Percentiles rank a stretch among this genome's conserved stretches.
phyloP scores from a whole-genome alignment of 2,797 vertebrate species.

The Notoglanidium macrostoma region DNA sequence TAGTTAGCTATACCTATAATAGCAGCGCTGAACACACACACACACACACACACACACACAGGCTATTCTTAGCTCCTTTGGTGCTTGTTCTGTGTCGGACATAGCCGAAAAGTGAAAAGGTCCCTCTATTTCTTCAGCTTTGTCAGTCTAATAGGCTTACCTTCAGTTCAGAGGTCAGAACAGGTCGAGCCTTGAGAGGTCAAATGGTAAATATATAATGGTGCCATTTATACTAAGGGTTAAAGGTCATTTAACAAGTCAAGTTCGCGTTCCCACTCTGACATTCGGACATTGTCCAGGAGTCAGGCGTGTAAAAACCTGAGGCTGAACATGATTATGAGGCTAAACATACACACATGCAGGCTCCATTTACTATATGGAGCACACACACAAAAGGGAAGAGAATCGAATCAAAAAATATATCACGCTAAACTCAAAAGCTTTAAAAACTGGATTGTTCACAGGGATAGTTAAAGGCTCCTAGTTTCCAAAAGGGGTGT shows the following conservation, averaged over 20 bases:
- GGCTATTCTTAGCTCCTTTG: slow-evolving; percentile 12
- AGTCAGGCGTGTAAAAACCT: slow-evolving; percentile 24
- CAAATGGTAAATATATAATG: slow-evolving; percentile 41
- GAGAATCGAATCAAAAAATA: neutral
- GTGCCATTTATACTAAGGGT: slow-evolving; percentile 44
- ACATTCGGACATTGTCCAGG: slow-evolving; percentile 42
- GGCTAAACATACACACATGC: slow-evolving; percentile 17
- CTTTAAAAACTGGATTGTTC: neutral
- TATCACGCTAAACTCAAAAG: neutral
- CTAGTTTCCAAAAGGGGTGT: neutral
- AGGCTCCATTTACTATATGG: neutral
- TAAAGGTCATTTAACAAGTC: slow-evolving; percentile 50
- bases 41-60: neutral
- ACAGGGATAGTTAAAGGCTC: neutral
- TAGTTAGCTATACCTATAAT: slow-evolving; percentile 24
- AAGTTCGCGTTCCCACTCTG: slow-evolving; percentile 27
- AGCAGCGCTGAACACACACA: neutral
- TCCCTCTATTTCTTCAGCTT: neutral
- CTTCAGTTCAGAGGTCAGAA: slow-evolving; percentile 37
- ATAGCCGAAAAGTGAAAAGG: slow-evolving; percentile 28
- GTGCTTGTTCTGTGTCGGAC: neutral
- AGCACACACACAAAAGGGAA: neutral
- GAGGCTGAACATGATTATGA: slow-evolving; percentile 13
- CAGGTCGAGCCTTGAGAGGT: slow-evolving; percentile 31
- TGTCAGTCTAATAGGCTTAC: slow-evolving; percentile 29